Evolutionary conservation across 2,888 invertebrate genomes (phyloP).

Genomic region (Meta bourneti): DNA sequence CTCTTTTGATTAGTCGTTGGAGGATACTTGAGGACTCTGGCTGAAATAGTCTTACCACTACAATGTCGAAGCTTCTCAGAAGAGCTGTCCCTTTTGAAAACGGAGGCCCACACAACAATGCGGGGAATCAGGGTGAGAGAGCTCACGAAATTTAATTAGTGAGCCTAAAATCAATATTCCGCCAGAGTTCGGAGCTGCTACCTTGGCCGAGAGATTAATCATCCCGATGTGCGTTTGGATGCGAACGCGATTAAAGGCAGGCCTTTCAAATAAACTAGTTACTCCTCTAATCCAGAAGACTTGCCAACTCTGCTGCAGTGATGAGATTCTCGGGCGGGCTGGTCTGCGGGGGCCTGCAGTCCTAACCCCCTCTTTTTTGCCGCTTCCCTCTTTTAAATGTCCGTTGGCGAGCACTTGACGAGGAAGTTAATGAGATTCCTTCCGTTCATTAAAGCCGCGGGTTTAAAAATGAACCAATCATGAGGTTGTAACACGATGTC

Average conservation of each 20-base stretch:
- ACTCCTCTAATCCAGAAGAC: constrained; percentile 57
- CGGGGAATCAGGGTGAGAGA: constrained; percentile 57
- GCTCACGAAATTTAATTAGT: constrained; percentile 72
- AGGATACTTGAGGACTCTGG: constrained; percentile 22
- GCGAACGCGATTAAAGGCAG: constrained; percentile 63
- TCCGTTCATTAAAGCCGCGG: constrained; percentile 27
- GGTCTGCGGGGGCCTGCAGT: neutral
- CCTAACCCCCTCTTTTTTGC: neutral
- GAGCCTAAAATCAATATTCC: constrained; percentile 70
- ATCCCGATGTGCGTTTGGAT: constrained; percentile 54
- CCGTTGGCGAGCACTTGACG: constrained; percentile 45
- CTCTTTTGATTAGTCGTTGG: constrained; percentile 41
- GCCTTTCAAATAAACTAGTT: constrained; percentile 70
- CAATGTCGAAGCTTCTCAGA: constrained; percentile 43
- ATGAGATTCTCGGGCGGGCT: constrained; percentile 44
- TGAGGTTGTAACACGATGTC: constrained; percentile 19
- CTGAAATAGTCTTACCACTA: constrained; percentile 56
- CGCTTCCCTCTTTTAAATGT: constrained; percentile 35
- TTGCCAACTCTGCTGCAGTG: constrained; percentile 43
- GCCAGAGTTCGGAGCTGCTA: constrained; percentile 30
- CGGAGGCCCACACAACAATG: constrained; percentile 52
- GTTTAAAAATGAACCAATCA: constrained; percentile 41
- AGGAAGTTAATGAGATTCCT: constrained; percentile 49
- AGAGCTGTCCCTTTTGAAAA: constrained; percentile 61
- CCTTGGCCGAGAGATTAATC: constrained; percentile 67